Evolutionary conservation across 2,113 vertebrate species (phyloP).

Genomic region (Plecotus auritus): DNA sequence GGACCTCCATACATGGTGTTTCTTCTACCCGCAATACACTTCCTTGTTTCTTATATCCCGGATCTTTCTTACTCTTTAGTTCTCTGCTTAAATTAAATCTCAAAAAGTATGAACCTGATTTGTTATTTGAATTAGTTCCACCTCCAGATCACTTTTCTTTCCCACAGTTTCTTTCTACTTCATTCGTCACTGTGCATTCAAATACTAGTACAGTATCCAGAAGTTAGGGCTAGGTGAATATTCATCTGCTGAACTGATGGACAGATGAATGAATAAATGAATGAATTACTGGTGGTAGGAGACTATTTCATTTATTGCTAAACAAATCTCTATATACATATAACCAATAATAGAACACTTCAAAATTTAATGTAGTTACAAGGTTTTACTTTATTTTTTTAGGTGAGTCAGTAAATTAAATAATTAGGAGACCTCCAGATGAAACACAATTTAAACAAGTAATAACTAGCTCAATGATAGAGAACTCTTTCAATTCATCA

Average conservation of each 20-base stretch:
- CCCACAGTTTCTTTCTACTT: neutral
- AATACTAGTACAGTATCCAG: neutral
- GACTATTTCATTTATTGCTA: neutral
- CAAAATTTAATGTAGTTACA: neutral
- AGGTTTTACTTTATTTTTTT: neutral
- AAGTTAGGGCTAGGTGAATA: neutral
- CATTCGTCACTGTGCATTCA: neutral
- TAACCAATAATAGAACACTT: neutral
- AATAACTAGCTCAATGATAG: neutral
- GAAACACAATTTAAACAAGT: conserved; percentile 10
- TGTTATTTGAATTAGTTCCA: neutral
- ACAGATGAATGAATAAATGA: neutral
- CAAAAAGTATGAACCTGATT: neutral
- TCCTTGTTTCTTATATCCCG: neutral
- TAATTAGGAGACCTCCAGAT: neutral
- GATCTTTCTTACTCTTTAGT: neutral
- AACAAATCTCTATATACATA: neutral
- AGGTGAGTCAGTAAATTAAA: neutral
- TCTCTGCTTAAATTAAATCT: neutral
- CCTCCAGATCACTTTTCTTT: neutral
- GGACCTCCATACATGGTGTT: neutral
- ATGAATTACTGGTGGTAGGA: neutral
- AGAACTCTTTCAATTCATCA: neutral
- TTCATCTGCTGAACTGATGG: neutral
- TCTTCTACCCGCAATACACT: neutral